These are phyloP conservation scores for Oryzias javanicus DNA, from an alignment of 2,113 vertebrate genomes.

Conservation along the genomic window DNA sequence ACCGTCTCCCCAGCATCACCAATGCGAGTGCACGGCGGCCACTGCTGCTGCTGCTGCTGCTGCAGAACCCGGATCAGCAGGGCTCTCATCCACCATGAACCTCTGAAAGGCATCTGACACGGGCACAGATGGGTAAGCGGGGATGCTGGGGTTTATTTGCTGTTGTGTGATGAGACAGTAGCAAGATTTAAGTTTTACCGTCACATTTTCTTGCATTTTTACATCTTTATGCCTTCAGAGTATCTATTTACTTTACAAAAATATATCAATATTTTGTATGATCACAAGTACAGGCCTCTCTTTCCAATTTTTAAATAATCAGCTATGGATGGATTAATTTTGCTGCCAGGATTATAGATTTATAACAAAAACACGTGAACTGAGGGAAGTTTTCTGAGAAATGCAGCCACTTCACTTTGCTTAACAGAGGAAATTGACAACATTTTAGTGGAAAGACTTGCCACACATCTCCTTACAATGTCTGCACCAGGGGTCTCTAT, in stretches of 20 bases:
- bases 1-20: slow-evolving; percentile 48
- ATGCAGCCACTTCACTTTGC: too few species aligned
- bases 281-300: too few species aligned
- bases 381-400: background rate
- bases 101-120: slow-evolving; percentile 66
- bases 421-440: too few species aligned
- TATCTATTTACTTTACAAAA: too few species aligned
- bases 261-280: too few species aligned
- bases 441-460: background rate
- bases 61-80: slow-evolving; percentile 39
- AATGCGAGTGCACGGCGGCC: slow-evolving; percentile 48
- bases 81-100: slow-evolving; percentile 57
- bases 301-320: too few species aligned
- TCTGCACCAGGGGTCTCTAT: slow-evolving; percentile 9
- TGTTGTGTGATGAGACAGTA: background rate
- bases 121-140: slow-evolving; percentile 76
- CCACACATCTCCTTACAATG: slow-evolving; percentile 4
- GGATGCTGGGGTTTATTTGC: slow-evolving; percentile 8
- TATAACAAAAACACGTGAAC: slow-evolving; percentile 3
- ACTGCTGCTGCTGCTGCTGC: slow-evolving; percentile 27
- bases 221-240: too few species aligned
- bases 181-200: background rate
- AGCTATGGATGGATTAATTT: background rate
- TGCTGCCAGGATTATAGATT: background rate
- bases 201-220: too few species aligned